Base-by-base conservation (phyloP, 2,113 vertebrate species). In the Grammomys dolichurus region DNA sequence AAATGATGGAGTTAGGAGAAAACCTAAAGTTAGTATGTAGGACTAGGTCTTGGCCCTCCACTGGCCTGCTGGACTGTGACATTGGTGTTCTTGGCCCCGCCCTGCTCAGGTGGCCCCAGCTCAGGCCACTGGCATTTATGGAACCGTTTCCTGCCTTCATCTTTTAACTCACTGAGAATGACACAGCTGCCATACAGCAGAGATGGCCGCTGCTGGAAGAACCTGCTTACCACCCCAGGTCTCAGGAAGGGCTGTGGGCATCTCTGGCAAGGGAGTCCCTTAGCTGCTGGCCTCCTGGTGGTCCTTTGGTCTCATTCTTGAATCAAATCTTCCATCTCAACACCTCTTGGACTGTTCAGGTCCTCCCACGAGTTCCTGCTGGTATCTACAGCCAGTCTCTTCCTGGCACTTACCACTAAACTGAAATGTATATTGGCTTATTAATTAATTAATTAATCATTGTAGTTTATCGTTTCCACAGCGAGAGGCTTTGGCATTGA, bases 401-500 rank as follows among this genome's bases (percentile, higher is more conserved):
- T 87, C 81, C 91, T 76, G 81, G 69, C 40, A 48, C 26, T 85
- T 77, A 69, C 76, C 77, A 84, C 72, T n/a, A 72, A 89, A 89
- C 77, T 75, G 43, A 97, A 94, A 93, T 76, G 54, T 63, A 56
- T 73, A 89, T 88, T 84, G 86, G 36, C 67, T 76, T 54, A 40
- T 91, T 96, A 96, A 93, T 80, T 84, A 91, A 65, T 65, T 65
- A 65, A 22, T 22, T 60, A 60, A 60, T 60, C 58, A 6, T 95
- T 94, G 12, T 73, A 85, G 82, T 95, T 97, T 92, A 93, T 91
- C 70, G 86, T 95, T 87, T 81, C 69, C 46, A 86, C 46, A 77
- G n/a, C 54, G 67, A 92, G 92, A 95, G 75, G 33, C 56, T 89
- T 96, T 94, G 90, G 36, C 95, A 93, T 76, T 22, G 76, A 96